phyloP scores from a whole-genome alignment of 2,113 vertebrate genomes.

The Mormyrus lacerda region DNA sequence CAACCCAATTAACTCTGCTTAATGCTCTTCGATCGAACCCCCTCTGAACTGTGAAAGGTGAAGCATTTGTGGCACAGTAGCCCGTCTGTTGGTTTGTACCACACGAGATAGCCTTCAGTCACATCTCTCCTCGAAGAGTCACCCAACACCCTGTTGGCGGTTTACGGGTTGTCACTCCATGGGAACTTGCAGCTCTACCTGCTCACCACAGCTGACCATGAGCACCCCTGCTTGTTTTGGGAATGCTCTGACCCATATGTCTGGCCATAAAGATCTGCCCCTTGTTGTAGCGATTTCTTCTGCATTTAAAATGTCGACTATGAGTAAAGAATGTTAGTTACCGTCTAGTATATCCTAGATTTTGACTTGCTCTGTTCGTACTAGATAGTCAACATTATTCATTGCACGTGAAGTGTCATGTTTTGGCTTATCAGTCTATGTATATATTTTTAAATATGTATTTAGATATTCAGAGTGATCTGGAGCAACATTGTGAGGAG shows the following conservation, averaged over 20 bases:
- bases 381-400: neutral
- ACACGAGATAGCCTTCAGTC: neutral
- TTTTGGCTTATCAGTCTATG: neutral
- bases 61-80: neutral
- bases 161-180: neutral
- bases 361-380: neutral
- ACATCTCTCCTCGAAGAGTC: neutral
- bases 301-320: neutral
- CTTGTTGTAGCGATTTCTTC: neutral
- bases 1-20: neutral
- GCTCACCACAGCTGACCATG: neutral
- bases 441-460: neutral
- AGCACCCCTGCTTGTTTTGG: neutral
- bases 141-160: neutral
- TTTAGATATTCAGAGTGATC: neutral
- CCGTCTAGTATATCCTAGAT: neutral
- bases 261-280: neutral
- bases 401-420: neutral
- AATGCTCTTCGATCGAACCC: neutral
- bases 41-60: neutral
- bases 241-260: neutral
- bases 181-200: no score
- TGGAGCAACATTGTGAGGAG: neutral
- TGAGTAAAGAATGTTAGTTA: neutral
- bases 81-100: neutral